Conservation (phyloP, 2,888 invertebrate species). For the Strigamia maritima region DNA sequence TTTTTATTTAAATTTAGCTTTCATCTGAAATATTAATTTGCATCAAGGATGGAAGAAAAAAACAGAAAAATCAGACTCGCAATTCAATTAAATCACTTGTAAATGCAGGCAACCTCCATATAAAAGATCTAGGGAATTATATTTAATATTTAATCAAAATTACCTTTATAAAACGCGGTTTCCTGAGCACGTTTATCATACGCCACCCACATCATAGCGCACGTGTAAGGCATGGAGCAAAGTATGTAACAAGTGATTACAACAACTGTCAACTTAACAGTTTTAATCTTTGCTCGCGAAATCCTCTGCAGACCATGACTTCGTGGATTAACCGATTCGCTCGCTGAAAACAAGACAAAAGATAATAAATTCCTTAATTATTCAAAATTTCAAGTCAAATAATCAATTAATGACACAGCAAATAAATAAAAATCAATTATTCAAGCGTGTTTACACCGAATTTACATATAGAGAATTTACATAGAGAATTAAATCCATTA, state of each 20-base stretch:
- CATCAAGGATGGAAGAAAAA: neutral
- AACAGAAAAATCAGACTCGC: too few species aligned
- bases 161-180: slow-evolving; percentile 49
- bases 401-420: too few species aligned
- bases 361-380: neutral
- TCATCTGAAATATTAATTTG: neutral
- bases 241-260: slow-evolving; percentile 63
- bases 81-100: too few species aligned
- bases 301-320: slow-evolving; percentile 55
- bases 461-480: too few species aligned
- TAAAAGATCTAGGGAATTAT: too few species aligned
- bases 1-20: neutral
- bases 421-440: too few species aligned
- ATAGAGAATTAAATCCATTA: too few species aligned
- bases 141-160: too few species aligned
- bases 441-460: too few species aligned
- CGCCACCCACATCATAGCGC: slow-evolving; percentile 63
- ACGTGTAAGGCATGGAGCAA: slow-evolving; percentile 67
- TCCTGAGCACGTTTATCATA: slow-evolving; percentile 57
- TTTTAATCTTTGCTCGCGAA: slow-evolving; percentile 55
- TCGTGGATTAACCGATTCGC: slow-evolving; percentile 44
- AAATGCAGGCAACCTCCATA: too few species aligned
- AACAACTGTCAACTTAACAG: slow-evolving; percentile 56
- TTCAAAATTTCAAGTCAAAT: too few species aligned
- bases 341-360: neutral